Evolutionary conservation across 2,888 invertebrate genomes (phyloP).

Genomic region (Lasioglossum vierecki): DNA sequence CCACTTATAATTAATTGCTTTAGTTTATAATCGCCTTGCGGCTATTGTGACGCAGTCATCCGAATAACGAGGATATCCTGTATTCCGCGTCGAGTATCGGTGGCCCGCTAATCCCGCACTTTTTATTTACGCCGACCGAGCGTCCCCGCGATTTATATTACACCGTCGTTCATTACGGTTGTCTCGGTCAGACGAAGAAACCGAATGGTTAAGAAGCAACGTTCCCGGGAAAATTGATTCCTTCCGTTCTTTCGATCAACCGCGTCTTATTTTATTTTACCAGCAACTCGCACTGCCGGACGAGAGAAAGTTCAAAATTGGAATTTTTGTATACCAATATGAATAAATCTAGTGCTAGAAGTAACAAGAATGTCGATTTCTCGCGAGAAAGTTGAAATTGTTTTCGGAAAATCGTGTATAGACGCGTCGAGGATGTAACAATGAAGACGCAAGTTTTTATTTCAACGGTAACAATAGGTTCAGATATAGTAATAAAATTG

Average conservation of each 20-base stretch:
- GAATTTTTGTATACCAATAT: no score
- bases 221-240: no score
- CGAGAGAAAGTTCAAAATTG: no score
- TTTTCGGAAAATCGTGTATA: no score
- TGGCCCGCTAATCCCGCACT: slow-evolving; percentile 43
- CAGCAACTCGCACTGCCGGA: no score
- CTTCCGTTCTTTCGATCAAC: no score
- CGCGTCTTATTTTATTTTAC: no score
- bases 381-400: no score
- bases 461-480: not conserved
- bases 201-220: not conserved
- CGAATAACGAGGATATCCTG: slow-evolving; percentile 71
- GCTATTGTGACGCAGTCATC: slow-evolving; percentile 70
- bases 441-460: not conserved
- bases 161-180: not conserved
- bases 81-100: slow-evolving; percentile 36
- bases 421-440: not conserved
- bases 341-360: no score
- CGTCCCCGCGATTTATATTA: slow-evolving; percentile 30
- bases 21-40: slow-evolving; percentile 79
- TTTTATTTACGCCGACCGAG: slow-evolving; percentile 31
- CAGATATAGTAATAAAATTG: not conserved
- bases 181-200: not conserved
- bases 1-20: slow-evolving; percentile 79
- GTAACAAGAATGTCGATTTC: no score